Conservation (phyloP, 2,888 invertebrate genomes). For the Timandra comae region DNA sequence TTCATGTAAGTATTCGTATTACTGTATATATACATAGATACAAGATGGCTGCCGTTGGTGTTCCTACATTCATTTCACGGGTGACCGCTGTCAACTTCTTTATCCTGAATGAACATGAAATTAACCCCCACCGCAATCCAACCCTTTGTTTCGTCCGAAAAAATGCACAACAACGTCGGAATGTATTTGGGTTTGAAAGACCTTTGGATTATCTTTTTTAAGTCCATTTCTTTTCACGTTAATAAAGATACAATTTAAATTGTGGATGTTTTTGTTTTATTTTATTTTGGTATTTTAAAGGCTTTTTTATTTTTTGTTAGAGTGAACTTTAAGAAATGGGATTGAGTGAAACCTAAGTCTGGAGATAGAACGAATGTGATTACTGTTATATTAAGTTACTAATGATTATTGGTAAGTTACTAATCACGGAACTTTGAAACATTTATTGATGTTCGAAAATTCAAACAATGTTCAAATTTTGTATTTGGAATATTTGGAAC, state of each 20-base stretch:
- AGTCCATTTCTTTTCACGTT: conserved; percentile 1
- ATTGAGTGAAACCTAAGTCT: too few relatives aligned
- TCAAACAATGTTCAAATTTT: conserved; percentile 23
- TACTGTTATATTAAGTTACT: too few relatives aligned
- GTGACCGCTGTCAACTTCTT: conserved; percentile 28
- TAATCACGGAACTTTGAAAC: too few relatives aligned
- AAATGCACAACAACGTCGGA: conserved; percentile 21
- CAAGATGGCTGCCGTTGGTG: conserved; percentile 4
- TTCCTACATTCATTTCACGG: conserved; percentile 24
- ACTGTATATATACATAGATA: too few relatives aligned
- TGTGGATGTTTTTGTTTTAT: too few relatives aligned
- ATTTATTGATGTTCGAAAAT: conserved; percentile 4
- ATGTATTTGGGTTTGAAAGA: conserved; percentile 17
- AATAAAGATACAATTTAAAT: conserved; percentile 1
- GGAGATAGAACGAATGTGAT: too few relatives aligned
- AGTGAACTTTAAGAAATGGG: too few relatives aligned
- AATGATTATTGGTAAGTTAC: too few relatives aligned
- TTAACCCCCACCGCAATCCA: conserved; percentile 23
- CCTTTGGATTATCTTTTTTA: conserved; percentile 15
- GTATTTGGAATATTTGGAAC: conserved; percentile 37
- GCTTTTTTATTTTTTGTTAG: too few relatives aligned
- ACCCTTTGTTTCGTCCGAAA: conserved; percentile 24
- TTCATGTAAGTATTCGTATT: too few relatives aligned
- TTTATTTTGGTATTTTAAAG: too few relatives aligned
- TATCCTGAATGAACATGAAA: conserved; percentile 22